These are phyloP conservation scores for Nomia melanderi DNA, from an alignment of 1,140 invertebrate species.

Conservation along the genomic window DNA sequence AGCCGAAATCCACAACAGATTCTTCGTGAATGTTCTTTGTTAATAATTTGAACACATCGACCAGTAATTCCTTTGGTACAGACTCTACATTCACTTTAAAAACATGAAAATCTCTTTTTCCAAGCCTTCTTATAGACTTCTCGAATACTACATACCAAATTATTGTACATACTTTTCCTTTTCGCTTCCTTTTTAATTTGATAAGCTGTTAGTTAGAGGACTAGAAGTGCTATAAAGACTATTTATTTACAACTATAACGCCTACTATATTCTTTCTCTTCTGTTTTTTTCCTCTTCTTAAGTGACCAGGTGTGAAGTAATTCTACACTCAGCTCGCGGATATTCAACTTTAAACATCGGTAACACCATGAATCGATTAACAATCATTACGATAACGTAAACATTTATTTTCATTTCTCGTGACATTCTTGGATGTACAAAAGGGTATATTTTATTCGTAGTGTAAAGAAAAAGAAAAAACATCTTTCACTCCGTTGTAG, in stretches of 20 bases:
- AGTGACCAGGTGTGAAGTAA: neutral
- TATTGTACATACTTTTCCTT: conserved; percentile 25
- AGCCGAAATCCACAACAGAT: neutral
- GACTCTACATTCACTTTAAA: conserved; percentile 25
- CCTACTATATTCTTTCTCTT: conserved; percentile 11
- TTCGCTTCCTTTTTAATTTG: neutral
- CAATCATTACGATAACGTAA: neutral
- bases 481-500: neutral
- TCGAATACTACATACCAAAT: conserved; percentile 23
- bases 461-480: neutral
- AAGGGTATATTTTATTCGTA: neutral
- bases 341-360: neutral
- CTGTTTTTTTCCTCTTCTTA: neutral
- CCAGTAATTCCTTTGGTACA: neutral
- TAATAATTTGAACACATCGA: neutral
- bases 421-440: neutral
- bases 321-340: neutral
- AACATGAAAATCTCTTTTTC: neutral
- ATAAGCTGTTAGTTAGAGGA: conserved; percentile 13
- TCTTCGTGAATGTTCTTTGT: neutral
- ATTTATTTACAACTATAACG: conserved; percentile 41
- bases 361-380: conserved; percentile 6
- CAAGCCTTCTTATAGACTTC: conserved; percentile 17
- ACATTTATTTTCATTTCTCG: neutral
- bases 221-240: conserved; percentile 31